Evolutionary conservation across 2,113 vertebrate genomes (phyloP), one percentile per base, ranked within the genome.

Genomic region (Hippocampus mohnikei): DNA sequence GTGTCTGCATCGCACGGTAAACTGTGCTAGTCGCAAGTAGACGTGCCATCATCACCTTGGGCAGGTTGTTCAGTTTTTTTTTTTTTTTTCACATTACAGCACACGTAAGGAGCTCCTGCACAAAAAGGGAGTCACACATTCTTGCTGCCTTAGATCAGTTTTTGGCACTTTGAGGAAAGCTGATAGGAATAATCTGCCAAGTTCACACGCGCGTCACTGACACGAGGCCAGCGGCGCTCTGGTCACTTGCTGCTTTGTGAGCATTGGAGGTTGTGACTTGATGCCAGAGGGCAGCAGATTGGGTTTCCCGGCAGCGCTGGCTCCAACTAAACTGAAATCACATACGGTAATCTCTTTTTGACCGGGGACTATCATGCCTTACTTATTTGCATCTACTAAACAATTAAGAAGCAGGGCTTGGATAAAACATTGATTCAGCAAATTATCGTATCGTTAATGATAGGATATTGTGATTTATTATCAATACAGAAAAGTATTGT

Each of bases 291-390:
- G 86, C 83, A 80, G 63, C 61, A 66, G 75, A 75, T 87, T 80
- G 69, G 50, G 25, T 82, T 82, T 82, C 83, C 76, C 64, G 80
- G 94, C 94, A 95, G 93, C 90, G 94, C 96, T 84, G 94, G 94
- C 91, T 72, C 41, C 12, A 66, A 61, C 29, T 72, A 71, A 72
- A 78, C 41, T 73, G 69, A 40, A 64, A 21, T 9, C 25, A 52
- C 20, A 27, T 18, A 9, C 15, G 15, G 20, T 42, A 42, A 13
- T 46, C 27, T 52, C 23, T 29, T 69, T 73, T 66, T n/a, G n/a
- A 55, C 53, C 3, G 4, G 42, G 53, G 50, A 5, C 1, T 42
- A 48, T 70, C 40, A 73, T 55, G 21, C 53, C 27, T 52, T 46
- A 13, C 59, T 25, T n/a, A 4, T 66, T 66, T 69, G 44, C 18